A percentile compares a stretch with the other conserved stretches of the same genome.
Evolutionary conservation across 2,888 invertebrate genomes (phyloP).

Genomic region (Thysanoteuthis rhombus): DNA sequence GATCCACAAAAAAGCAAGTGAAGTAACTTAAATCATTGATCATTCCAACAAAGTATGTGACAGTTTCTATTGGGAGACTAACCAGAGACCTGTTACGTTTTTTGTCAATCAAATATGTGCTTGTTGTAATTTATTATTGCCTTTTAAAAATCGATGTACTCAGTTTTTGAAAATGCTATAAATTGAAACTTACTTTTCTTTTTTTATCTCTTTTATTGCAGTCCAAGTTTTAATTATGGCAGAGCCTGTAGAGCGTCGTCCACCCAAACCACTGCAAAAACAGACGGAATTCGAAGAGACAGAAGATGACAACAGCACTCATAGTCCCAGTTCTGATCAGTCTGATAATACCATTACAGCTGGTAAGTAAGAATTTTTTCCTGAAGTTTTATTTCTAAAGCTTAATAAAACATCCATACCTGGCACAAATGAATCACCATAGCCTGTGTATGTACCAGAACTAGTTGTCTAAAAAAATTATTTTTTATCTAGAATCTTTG

Average conservation of each 20-base stretch:
- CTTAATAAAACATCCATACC: no score
- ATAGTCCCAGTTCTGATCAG: slow-evolving; percentile 58
- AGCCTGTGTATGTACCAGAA: no score
- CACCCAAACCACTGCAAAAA: slow-evolving; percentile 50
- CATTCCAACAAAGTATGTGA: no score
- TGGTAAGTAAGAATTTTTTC: slow-evolving; percentile 36
- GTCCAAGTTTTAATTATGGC: slow-evolving; percentile 25
- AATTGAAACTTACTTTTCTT: neutral
- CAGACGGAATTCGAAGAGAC: slow-evolving; percentile 67
- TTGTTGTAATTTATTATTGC: neutral
- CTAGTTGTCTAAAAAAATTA: no score
- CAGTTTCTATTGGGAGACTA: no score
- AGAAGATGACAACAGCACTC: slow-evolving; percentile 51
- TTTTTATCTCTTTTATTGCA: neutral
- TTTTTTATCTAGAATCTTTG: no score
- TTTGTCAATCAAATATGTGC: neutral
- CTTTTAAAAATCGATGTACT: neutral
- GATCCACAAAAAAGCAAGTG: no score
- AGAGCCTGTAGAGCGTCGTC: slow-evolving; percentile 33
- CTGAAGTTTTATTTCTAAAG: no score
- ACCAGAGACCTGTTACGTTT: neutral
- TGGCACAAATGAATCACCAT: no score
- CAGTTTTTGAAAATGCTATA: neutral
- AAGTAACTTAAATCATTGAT: no score
- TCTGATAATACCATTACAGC: slow-evolving; percentile 60